Conservation (phyloP, 2,113 vertebrate genomes). For the Psephotus haematonotus region DNA sequence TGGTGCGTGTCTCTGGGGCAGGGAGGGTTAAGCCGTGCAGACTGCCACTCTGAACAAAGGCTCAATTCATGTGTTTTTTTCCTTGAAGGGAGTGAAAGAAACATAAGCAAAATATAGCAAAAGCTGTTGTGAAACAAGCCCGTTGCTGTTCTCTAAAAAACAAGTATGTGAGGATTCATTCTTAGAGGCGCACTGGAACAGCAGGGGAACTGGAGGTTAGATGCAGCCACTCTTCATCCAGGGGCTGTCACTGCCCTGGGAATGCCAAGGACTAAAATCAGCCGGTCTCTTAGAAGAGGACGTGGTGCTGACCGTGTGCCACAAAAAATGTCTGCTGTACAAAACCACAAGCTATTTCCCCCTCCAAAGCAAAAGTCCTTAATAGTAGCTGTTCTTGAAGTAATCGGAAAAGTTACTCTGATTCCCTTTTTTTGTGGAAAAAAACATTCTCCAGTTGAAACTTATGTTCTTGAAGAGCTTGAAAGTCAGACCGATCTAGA, state of each 20-base stretch:
- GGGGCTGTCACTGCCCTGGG: not conserved
- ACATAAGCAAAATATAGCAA: conserved; percentile 13
- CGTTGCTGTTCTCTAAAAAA: conserved; percentile 41
- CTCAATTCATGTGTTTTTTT: conserved; percentile 43
- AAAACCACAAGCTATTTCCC: conserved; percentile 42
- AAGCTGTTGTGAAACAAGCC: conserved; percentile 63
- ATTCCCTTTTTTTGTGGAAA: not conserved
- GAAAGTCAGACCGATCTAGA: not conserved
- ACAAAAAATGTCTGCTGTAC: conserved; percentile 18
- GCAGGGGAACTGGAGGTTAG: not conserved
- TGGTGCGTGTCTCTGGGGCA: rapidly evolving
- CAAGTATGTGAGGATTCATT: conserved; percentile 40
- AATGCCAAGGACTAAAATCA: not conserved
- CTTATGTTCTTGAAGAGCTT: not conserved
- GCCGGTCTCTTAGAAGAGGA: conserved; percentile 18
- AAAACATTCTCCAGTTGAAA: not conserved
- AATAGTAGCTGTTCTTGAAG: conserved; percentile 5
- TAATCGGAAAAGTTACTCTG: not conserved
- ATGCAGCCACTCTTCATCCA: not conserved
- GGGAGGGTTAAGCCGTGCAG: conserved; percentile 15
- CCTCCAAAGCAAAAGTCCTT: not conserved
- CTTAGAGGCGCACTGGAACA: conserved; percentile 6
- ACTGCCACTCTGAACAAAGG: conserved; percentile 44
- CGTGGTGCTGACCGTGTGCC: not conserved
- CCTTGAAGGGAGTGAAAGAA: conserved; percentile 50